Evolutionary conservation across 2,888 invertebrate species (phyloP).

Genomic region (Volucella inanis): DNA sequence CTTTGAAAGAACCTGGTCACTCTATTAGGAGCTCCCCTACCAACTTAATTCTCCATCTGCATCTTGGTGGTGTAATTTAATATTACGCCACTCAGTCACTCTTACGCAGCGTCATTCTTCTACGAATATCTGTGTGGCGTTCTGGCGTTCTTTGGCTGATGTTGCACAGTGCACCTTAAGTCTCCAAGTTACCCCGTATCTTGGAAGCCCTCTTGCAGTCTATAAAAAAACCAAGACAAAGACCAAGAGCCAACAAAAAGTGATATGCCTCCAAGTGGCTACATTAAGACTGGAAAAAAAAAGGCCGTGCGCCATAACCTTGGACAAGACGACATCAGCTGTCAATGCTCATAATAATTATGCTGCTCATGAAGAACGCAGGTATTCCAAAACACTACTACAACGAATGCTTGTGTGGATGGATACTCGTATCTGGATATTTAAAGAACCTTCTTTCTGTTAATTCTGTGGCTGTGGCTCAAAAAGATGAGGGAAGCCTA

Average conservation of each 20-base stretch:
- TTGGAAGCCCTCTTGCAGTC: background rate
- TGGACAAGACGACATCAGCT: slow-evolving; percentile 75
- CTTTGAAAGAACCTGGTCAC: slow-evolving; percentile 25
- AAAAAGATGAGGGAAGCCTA: slow-evolving; percentile 17
- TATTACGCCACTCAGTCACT: slow-evolving; percentile 53
- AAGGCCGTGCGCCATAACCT: slow-evolving; percentile 57
- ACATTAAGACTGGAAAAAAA: slow-evolving; percentile 15
- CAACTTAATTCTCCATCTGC: slow-evolving; percentile 45
- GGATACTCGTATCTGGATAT: background rate
- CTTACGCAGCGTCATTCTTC: slow-evolving; percentile 24
- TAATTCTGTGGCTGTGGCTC: background rate
- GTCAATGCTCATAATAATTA: slow-evolving; percentile 75
- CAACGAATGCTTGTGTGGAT: background rate
- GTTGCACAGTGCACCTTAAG: slow-evolving; percentile 10
- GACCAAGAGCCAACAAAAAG: slow-evolving; percentile 33
- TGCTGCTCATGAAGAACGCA: slow-evolving; percentile 70
- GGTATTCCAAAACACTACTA: slow-evolving; percentile 24
- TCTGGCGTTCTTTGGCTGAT: background rate
- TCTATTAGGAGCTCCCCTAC: slow-evolving; percentile 55
- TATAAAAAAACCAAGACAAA: slow-evolving; percentile 42
- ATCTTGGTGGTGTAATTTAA: slow-evolving; percentile 63
- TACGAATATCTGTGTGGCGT: background rate
- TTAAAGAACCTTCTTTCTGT: slow-evolving; percentile 25
- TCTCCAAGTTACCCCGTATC: slow-evolving; percentile 18
- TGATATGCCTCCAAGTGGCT: background rate